phyloP scores from a whole-genome alignment of 2,797 vertebrate species.

The Lophotriccus pileatus region DNA sequence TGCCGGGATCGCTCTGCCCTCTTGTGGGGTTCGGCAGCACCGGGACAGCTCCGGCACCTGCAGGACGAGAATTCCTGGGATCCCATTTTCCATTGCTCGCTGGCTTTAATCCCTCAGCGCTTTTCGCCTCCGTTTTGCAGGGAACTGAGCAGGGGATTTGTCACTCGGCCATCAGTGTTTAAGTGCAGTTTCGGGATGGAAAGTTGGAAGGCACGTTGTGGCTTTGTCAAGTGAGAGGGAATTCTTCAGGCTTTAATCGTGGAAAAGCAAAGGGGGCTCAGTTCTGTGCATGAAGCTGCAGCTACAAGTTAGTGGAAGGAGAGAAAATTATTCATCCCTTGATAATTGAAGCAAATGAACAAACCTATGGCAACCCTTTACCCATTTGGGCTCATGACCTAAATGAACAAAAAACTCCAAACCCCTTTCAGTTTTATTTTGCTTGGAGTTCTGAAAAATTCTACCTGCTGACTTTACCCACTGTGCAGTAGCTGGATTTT shows the following conservation, averaged over 20 bases:
- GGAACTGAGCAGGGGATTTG: background rate
- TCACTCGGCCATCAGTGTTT: background rate
- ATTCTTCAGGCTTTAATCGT: background rate
- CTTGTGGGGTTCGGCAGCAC: constrained; percentile 52
- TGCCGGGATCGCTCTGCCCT: constrained; percentile 64
- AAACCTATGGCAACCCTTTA: background rate
- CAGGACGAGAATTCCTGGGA: background rate
- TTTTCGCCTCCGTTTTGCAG: background rate
- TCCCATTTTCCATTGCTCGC: background rate
- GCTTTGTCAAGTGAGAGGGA: background rate
- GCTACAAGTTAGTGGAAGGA: background rate
- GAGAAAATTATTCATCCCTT: background rate
- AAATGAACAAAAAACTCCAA: background rate
- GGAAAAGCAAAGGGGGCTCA: background rate
- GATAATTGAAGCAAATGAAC: background rate
- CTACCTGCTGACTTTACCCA: background rate
- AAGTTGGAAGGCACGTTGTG: background rate
- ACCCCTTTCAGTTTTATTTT: background rate
- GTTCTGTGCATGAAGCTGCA: background rate
- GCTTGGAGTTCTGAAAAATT: background rate
- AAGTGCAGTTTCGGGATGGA: background rate
- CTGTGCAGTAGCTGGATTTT: background rate
- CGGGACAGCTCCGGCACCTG: background rate
- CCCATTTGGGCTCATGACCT: background rate
- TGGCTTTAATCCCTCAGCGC: fast-evolving